These are phyloP conservation scores for Erpetoichthys calabaricus DNA, from an alignment of 2,797 vertebrate species.

Conservation along the genomic window DNA sequence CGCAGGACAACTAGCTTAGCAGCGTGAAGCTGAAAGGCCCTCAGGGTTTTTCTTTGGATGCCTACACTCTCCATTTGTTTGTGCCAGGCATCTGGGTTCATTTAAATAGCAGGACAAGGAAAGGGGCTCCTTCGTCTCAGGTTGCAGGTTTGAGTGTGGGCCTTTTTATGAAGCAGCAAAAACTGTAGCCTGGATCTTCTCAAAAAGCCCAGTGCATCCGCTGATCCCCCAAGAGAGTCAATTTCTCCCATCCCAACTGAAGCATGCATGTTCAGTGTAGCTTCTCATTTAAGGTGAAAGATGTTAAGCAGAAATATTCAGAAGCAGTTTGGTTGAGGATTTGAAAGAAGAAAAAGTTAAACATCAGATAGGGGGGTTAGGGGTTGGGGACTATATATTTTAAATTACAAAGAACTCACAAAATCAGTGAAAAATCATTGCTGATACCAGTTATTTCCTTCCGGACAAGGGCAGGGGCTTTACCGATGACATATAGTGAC, in stretches of 20 bases:
- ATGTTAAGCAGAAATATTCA: conserved; percentile 83
- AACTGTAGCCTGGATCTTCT: conserved; percentile 73
- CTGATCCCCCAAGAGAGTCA: conserved; percentile 53
- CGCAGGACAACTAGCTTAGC: conserved; percentile 55
- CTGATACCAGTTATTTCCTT: conserved; percentile 42
- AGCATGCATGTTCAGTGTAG: conserved; percentile 74
- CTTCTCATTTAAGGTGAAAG: conserved; percentile 85
- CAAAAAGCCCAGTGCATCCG: conserved; percentile 61
- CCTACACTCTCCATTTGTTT: conserved; percentile 37
- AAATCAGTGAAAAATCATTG: conserved; percentile 52
- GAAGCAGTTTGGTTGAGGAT: conserved; percentile 59
- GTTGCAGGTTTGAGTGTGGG: conserved; percentile 80
- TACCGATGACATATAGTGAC: conserved; percentile 12
- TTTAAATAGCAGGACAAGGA: conserved; percentile 55
- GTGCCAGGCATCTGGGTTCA: conserved; percentile 87
- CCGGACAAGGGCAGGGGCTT: conserved; percentile 17
- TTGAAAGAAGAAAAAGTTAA: conserved; percentile 36
- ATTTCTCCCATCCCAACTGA: conserved; percentile 74
- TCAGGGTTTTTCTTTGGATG: conserved; percentile 49
- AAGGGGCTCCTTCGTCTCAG: conserved; percentile 56
- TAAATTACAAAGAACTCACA: conserved; percentile 57
- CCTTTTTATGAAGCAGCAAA: conserved; percentile 58
- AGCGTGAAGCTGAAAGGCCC: conserved; percentile 36
- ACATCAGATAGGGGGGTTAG: conserved; percentile 26
- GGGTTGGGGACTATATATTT: conserved; percentile 20